These are phyloP conservation scores for Sycophila sp. DNA, from an alignment of 1,140 invertebrate genomes.

Conservation along the genomic window DNA sequence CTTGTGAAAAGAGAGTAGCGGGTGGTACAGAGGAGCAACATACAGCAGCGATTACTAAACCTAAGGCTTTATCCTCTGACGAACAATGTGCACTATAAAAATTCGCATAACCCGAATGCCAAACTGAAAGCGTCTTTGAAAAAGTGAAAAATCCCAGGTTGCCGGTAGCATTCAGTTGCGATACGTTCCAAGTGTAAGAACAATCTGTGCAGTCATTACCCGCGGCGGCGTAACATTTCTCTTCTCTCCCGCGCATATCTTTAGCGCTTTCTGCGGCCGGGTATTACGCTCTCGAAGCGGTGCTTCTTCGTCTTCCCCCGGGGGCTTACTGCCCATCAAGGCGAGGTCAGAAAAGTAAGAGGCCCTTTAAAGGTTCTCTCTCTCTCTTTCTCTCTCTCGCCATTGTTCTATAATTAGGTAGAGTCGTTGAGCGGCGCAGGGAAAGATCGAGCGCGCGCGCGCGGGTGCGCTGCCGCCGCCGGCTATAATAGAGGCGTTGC, in stretches of 20 bases:
- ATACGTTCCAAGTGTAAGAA: no score
- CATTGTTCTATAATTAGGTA: conserved; percentile 52
- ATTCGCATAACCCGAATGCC: no score
- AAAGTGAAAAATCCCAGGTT: no score
- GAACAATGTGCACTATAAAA: no score
- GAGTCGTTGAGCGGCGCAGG: conserved; percentile 47
- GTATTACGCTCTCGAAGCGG: neutral
- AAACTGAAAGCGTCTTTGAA: no score
- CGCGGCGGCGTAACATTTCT: neutral
- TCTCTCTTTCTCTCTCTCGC: neutral
- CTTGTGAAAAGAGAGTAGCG: no score
- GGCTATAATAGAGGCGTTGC: conserved; percentile 49
- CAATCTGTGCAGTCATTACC: neutral
- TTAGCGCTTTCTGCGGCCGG: neutral
- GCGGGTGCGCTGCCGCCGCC: conserved; percentile 41
- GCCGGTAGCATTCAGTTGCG: no score
- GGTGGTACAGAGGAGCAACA: no score
- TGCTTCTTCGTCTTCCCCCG: neutral
- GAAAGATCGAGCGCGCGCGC: no score
- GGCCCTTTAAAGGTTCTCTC: neutral
- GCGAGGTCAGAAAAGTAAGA: conserved; percentile 23
- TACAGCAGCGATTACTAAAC: no score
- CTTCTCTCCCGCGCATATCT: conserved; percentile 4
- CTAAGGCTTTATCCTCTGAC: no score
- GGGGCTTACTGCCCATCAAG: neutral